Evolutionary conservation across 2,888 invertebrate genomes (phyloP).

Genomic region (Callyntrura guangdongensis): DNA sequence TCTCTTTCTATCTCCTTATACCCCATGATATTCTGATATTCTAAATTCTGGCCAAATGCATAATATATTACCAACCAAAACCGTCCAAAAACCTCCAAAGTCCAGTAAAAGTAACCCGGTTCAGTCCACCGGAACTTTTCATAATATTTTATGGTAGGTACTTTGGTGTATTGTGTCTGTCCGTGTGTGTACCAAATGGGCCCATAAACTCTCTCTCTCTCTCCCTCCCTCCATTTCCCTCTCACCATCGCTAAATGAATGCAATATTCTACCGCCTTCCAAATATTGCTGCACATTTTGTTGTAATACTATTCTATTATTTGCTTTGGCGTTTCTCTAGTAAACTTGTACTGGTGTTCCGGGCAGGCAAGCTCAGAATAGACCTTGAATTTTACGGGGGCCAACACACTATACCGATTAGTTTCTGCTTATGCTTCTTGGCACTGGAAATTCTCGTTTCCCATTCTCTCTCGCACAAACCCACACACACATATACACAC

Average conservation of each 20-base stretch:
- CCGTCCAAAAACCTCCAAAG: background rate
- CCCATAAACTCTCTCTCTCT: conserved; percentile 33
- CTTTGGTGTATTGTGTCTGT: background rate
- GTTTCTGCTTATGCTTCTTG: conserved; percentile 5
- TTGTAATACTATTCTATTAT: background rate
- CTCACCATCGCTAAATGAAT: background rate
- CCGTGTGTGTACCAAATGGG: conserved; percentile 41
- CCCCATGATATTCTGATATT: background rate
- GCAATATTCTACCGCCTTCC: background rate
- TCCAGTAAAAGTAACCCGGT: background rate
- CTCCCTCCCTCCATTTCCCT: too few species aligned
- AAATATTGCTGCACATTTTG: background rate
- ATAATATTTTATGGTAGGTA: background rate
- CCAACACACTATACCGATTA: background rate
- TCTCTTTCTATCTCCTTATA: background rate
- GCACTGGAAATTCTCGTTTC: background rate
- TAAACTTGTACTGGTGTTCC: background rate
- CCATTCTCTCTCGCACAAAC: too few species aligned
- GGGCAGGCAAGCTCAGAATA: background rate
- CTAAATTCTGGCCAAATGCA: conserved; percentile 9
- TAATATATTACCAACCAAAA: background rate
- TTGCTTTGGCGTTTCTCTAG: background rate
- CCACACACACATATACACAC: background rate
- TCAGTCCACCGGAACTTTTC: conserved; percentile 14
- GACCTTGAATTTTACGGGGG: conserved; percentile 31